phyloP scores from a whole-genome alignment of 2,797 vertebrate species.

The Melanotaenia trifasciata region DNA sequence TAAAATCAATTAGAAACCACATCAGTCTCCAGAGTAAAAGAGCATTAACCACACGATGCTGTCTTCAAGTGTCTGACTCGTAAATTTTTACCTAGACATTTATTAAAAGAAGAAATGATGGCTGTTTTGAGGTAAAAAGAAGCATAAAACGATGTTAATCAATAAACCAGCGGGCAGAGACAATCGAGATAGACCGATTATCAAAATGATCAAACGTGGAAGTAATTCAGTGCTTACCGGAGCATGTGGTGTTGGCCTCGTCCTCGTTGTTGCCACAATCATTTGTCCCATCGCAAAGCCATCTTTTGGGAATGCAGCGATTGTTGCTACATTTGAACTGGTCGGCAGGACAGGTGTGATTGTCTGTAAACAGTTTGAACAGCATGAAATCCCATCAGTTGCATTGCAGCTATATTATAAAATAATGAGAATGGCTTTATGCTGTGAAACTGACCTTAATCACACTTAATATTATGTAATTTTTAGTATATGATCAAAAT shows the following conservation, averaged over 20 bases:
- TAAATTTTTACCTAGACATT: not conserved
- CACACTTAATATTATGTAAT: not conserved
- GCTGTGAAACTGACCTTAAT: not conserved
- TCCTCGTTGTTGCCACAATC: conserved; percentile 94
- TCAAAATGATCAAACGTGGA: not conserved
- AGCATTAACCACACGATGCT: conserved; percentile 2
- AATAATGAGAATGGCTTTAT: not conserved
- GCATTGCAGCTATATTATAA: not conserved
- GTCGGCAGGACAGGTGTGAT: conserved; percentile 92
- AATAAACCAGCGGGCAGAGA: conserved; percentile 2
- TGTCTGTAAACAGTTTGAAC: conserved; percentile 73
- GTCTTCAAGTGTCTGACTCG: not conserved
- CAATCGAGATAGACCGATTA: not conserved
- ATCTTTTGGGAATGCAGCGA: conserved; percentile 95
- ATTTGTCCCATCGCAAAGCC: conserved; percentile 96
- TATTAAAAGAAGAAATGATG: not conserved
- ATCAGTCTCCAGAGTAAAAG: conserved; percentile 9
- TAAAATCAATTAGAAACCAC: conserved; percentile 7
- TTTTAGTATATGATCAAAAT: not conserved
- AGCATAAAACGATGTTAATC: not conserved
- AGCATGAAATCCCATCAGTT: not conserved
- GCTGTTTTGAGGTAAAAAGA: not conserved
- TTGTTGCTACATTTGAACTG: conserved; percentile 97
- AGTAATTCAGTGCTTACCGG: conserved; percentile 81
- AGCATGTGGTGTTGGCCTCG: conserved; percentile 92